These are phyloP conservation scores for Archaeoteleia sp. DNA, from an alignment of 2,888 invertebrate species.

Conservation along the genomic window DNA sequence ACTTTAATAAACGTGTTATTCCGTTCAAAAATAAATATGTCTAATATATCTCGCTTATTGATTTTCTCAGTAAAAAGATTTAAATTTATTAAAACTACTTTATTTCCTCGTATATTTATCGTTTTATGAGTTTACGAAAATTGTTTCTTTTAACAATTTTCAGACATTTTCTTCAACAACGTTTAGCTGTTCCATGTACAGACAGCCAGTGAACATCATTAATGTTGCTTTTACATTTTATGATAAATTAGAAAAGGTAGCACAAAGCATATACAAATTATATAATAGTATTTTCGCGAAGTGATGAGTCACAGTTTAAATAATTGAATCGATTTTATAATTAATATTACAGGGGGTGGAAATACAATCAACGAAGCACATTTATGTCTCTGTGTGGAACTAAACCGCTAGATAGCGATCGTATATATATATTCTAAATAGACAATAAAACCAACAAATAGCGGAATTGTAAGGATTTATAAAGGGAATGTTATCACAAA, in stretches of 20 bases:
- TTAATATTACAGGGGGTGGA: not conserved
- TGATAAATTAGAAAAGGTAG: slow-evolving; percentile 8
- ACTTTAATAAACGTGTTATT: no score
- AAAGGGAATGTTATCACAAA: slow-evolving; percentile 16
- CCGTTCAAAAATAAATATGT: no score
- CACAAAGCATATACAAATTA: slow-evolving; percentile 1
- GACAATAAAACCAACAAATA: not conserved
- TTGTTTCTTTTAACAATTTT: not conserved
- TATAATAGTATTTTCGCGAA: no score
- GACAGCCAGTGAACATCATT: not conserved
- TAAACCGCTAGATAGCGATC: no score
- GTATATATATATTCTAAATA: not conserved
- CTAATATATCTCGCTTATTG: no score
- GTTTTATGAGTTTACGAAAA: not conserved
- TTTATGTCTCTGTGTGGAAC: no score
- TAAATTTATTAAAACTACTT: no score
- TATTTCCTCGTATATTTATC: slow-evolving; percentile 7
- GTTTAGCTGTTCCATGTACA: not conserved
- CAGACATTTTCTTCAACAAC: slow-evolving; percentile 2
- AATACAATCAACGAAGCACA: slow-evolving; percentile 4
- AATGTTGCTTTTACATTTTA: slow-evolving; percentile 21
- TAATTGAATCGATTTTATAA: no score
- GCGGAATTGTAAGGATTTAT: not conserved
- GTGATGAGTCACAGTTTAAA: no score
- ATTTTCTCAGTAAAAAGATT: not conserved